These are phyloP conservation scores for Rhizomys pruinosus DNA, from an alignment of 2,113 vertebrate species.

Conservation along the genomic window DNA sequence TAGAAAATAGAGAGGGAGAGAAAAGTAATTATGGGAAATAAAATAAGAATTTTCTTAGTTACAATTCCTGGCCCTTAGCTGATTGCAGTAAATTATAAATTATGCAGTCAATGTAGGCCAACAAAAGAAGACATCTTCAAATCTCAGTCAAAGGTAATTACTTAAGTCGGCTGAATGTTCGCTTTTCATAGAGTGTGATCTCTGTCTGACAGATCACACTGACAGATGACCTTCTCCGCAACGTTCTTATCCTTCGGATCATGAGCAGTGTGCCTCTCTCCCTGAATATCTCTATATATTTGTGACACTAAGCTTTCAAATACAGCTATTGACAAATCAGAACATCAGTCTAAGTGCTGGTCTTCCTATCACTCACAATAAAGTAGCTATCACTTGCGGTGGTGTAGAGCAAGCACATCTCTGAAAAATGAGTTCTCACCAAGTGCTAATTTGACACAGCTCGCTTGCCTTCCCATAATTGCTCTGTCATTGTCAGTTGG, in stretches of 20 bases:
- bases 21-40: slow-evolving; percentile 85
- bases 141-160: slow-evolving; percentile 99
- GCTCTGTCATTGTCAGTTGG: slow-evolving; percentile 99
- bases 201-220: slow-evolving; percentile 94
- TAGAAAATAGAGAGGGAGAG: not conserved
- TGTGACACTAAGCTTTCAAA: slow-evolving; percentile 92
- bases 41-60: slow-evolving; percentile 90
- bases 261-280: slow-evolving; percentile 90
- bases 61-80: slow-evolving; percentile 87
- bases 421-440: slow-evolving; percentile 96
- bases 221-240: slow-evolving; percentile 98
- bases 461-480: slow-evolving; percentile 99
- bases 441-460: slow-evolving; percentile 99
- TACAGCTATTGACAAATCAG: slow-evolving; percentile 96
- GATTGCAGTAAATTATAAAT: slow-evolving; percentile 97
- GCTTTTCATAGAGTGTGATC: slow-evolving; percentile 94
- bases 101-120: slow-evolving; percentile 97
- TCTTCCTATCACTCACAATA: slow-evolving; percentile 98
- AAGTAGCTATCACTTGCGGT: slow-evolving; percentile 95
- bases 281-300: slow-evolving; percentile 95
- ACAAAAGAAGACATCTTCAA: slow-evolving; percentile 99
- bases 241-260: slow-evolving; percentile 92
- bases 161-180: slow-evolving; percentile 93
- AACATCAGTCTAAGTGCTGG: slow-evolving; percentile 91
- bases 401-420: slow-evolving; percentile 92